Conservation (phyloP, 2,113 vertebrate species). For the Perca fluviatilis region DNA sequence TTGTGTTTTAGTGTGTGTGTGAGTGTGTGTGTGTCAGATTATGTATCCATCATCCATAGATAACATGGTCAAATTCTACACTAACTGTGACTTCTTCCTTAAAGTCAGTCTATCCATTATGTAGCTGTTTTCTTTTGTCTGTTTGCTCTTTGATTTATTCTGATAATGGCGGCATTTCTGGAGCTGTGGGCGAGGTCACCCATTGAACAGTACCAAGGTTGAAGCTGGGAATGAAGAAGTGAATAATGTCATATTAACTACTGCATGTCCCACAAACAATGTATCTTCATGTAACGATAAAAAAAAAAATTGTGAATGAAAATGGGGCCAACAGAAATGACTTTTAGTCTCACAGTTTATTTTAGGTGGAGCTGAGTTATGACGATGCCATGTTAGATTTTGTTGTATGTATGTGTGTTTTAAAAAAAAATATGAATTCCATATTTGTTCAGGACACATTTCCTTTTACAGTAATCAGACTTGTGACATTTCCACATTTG, state of each 20-base stretch:
- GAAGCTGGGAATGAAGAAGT: not conserved
- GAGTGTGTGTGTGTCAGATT: not conserved
- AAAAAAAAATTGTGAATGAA: not conserved
- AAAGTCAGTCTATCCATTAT: not conserved
- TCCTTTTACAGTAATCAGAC: not conserved
- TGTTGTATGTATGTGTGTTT: not conserved
- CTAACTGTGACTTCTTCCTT: not conserved
- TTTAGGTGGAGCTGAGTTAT: not conserved
- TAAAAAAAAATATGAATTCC: not conserved
- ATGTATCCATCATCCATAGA: not conserved
- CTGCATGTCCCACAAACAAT: not conserved
- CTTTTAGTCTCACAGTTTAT: not conserved
- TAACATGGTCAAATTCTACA: not conserved
- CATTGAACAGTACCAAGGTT: not conserved
- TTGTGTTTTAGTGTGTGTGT: not conserved
- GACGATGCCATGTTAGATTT: not conserved
- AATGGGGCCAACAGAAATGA: not conserved
- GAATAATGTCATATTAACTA: slow-evolving; percentile 8
- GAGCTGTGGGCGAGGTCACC: not conserved
- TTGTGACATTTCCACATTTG: slow-evolving; percentile 11
- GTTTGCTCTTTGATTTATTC: slow-evolving; percentile 34
- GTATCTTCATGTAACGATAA: not conserved
- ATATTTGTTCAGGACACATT: not conserved
- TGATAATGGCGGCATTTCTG: slow-evolving; percentile 1
- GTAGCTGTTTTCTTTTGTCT: not conserved